Conservation (phyloP, 1,140 invertebrate species). For the Plutomurus gul region DNA sequence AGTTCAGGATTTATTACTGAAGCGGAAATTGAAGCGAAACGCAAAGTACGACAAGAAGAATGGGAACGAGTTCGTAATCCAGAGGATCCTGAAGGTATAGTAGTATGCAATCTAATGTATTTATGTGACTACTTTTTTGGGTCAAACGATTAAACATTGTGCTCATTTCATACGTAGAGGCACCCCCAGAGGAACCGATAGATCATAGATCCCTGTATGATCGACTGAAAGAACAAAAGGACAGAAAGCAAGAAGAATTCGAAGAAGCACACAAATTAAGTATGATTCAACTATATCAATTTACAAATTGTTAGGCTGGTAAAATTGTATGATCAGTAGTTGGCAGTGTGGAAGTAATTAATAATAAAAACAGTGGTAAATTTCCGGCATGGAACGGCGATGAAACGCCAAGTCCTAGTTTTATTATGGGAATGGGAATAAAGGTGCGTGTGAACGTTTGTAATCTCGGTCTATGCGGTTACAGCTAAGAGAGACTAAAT, state of each 20-base stretch:
- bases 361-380: not conserved
- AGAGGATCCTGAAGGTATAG: constrained; percentile 80
- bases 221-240: constrained; percentile 86
- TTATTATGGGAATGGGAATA: no score
- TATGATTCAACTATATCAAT: no score
- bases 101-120: no score
- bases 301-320: no score
- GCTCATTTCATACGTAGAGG: constrained; percentile 64
- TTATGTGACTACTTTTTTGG: no score
- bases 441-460: no score
- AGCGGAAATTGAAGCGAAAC: constrained; percentile 77
- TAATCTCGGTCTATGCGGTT: no score
- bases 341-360: not conserved
- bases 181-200: constrained; percentile 73
- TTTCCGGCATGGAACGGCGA: no score
- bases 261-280: constrained; percentile 92
- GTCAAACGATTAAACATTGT: no score
- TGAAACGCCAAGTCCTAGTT: no score
- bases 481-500: no score
- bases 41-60: constrained; percentile 82
- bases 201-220: constrained; percentile 85
- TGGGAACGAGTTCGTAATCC: constrained; percentile 90
- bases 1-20: constrained; percentile 89
- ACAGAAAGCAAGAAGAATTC: constrained; percentile 87
- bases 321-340: no score